Evolutionary conservation across 2,888 invertebrate genomes (phyloP), one percentile per base, ranked within the genome.

Genomic region (Drosophila tanythrix): DNA sequence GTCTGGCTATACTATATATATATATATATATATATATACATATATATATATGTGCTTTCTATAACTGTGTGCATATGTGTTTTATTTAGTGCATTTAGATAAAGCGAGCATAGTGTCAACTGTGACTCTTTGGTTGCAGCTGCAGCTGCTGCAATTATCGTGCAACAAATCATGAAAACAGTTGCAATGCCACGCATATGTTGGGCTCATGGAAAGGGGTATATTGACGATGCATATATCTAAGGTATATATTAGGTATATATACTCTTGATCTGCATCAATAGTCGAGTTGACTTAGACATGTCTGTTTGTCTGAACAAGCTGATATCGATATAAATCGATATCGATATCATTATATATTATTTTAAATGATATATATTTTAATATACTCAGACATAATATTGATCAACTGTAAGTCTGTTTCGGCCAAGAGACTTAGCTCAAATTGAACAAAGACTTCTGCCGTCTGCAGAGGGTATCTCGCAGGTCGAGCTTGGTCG

Each of bases 41-140:
- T n/a, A n/a, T 52, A 29, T n/a, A 18, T 25, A 25, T 18, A 15
- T 25, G 15, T 18, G 15, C 10, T 21, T 8, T 51, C 58, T 8
- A 18, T 57, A 2, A 0, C n/a, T 52, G 27, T 61, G 33, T 59
- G 15, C 48, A 53, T 52, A 18, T 70, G 31, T 63, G 61, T 55
- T 81, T 87, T 87, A 76, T 89, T 74, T 64, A 84, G 82, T 89
- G 82, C 79, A 84, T 79, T 87, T 84, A 89, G 84, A 84, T 84
- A 84, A 84, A 87, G 76, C 89, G 74, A 69, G 63, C 70, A 87
- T 65, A 89, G 83, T 84, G 83, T 89, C 89, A 89, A 89, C 79
- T 89, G 82, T 59, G 87, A 69, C 69, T 83, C 78, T 82, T 68
- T 70, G 79, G 63, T n/a, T 40, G 62, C 38, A 64, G 64, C 72